Evolutionary conservation across 2,797 vertebrate genomes (phyloP), one percentile per base, ranked within the genome.

Genomic region (Hemibagrus guttatus): DNA sequence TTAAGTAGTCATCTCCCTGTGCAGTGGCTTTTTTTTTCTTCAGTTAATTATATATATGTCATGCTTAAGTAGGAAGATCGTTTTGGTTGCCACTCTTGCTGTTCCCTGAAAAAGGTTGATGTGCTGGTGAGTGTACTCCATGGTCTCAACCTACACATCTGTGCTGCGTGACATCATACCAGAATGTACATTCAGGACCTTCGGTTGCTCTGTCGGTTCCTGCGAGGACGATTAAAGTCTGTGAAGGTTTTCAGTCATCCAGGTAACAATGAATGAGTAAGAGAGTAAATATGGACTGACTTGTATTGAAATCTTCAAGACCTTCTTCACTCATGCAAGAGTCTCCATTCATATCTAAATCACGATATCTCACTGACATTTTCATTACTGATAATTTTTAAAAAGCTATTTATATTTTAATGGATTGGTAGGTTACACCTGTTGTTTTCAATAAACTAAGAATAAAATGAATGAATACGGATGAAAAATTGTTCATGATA

Each of bases 151-250:
- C 28, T 23, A 21, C 80, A 82, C 80, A 82, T 64, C 42, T 52
- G 61, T 23, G 4, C 80, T 82, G 80, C 79, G 64, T 81, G 61
- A 49, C 16, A 64, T 81, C 35, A 81, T 39, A 17, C 23, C 35
- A 63, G 59, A 19, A 59, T 31, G 80, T 64, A 66, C 80, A 66
- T 42, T 13, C 8, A 31, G n/a, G 19, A 52, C 80, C 61, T 82
- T 16, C 39, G 19, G 49, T 63, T 49, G 42, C 26, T 81, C 78
- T 2, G 3, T 11, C 28, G 61, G 14, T 31, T 78, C 52, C 52
- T 78, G 74, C 2, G 28, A 31, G 5, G 28, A 79, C 58, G 28
- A 12, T 56, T 46, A 39, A n/a, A 59, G 31, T 59, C 11, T 56
- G 17, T 23, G 58, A 46, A 63, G 78, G 17, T 80, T 26, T 35